Conservation (phyloP, 2,888 invertebrate species). For the Colostygia pectinataria region DNA sequence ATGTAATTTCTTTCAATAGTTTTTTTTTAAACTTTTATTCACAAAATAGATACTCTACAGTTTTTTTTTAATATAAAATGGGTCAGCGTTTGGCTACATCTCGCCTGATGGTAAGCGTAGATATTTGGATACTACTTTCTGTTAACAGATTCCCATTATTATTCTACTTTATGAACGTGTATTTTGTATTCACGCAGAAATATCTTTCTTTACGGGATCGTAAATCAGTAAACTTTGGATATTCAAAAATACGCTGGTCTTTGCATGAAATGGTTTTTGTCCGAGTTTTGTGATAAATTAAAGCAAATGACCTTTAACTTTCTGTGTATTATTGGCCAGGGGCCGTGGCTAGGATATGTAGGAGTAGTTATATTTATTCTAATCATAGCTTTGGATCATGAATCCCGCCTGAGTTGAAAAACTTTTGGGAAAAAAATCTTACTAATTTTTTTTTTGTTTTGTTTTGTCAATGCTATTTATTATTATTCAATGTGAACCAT, state of each 20-base stretch:
- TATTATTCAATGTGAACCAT: no score
- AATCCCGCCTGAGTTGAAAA: no score
- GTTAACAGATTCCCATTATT: conserved; percentile 7
- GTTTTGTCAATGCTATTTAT: no score
- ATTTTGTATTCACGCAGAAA: conserved; percentile 22
- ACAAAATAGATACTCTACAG: conserved; percentile 10
- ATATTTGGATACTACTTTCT: no score
- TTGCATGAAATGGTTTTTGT: conserved; percentile 13
- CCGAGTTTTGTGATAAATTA: conserved; percentile 16
- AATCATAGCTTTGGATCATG: no score
- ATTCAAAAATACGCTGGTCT: conserved; percentile 17
- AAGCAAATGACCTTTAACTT: conserved; percentile 11
- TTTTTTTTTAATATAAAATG: no score
- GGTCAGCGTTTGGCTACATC: no score
- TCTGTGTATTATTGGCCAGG: conserved; percentile 1
- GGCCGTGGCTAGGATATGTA: background rate
- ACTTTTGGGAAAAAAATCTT: no score
- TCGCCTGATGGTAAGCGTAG: no score
- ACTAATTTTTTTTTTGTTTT: no score
- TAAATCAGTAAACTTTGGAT: conserved; percentile 25
- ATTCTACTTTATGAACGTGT: conserved; percentile 20
- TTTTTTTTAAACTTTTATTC: conserved; percentile 7
- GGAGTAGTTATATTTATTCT: no score
- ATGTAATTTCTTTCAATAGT: conserved; percentile 10
- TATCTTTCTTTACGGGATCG: conserved; percentile 14